Base-by-base conservation (phyloP, 2,113 vertebrate species). In the Chiloscyllium plagiosum region DNA sequence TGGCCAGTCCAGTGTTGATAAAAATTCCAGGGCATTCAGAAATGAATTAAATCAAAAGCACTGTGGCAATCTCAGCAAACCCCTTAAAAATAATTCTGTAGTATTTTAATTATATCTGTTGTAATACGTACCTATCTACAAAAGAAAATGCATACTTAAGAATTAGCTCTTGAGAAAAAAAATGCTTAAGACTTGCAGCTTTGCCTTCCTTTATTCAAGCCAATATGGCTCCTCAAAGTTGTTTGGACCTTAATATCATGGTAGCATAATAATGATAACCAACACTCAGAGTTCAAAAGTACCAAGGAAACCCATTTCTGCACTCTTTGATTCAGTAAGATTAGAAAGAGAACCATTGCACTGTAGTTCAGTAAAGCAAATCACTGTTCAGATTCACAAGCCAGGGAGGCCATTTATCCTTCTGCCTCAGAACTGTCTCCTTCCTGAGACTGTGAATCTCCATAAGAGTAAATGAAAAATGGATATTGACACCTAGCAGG, bases 381-480 rank as follows among this genome's bases (percentile, higher is more conserved):
- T 89, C 26, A 89, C 50, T 89, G 86, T 33, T 29, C 86, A 56
- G 47, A 87, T 87, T 87, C 33, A 29, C n/a, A 69, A 94, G 65
- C 22, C 65, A 94, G 7, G 17, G 61, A 37, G 56, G 65, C 6
- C 65, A 42, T 42, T 94, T 68, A 68, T 19, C n/a, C 33, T 94
- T 19, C 69, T 33, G 37, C n/a, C 65, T 94, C 37, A 69, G 22
- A 47, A 69, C 47, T 70, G 66, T n/a, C 8, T 94, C 92, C 65
- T 69, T 70, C 42, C 65, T 69, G 22, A 22, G 66, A 47, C 22
- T 42, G 52, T 90, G 37, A 94, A 94, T 94, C 12, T 72, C 24
- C 47, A 95, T 70, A 50, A 68, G 24, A 95, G 94, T 50, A 50
- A 72, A 33, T 95, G 68, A 72, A 95, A 47, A 72, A 95, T 52